phyloP scores from a whole-genome alignment of 1,140 invertebrate species.

The Magallana angulata region DNA sequence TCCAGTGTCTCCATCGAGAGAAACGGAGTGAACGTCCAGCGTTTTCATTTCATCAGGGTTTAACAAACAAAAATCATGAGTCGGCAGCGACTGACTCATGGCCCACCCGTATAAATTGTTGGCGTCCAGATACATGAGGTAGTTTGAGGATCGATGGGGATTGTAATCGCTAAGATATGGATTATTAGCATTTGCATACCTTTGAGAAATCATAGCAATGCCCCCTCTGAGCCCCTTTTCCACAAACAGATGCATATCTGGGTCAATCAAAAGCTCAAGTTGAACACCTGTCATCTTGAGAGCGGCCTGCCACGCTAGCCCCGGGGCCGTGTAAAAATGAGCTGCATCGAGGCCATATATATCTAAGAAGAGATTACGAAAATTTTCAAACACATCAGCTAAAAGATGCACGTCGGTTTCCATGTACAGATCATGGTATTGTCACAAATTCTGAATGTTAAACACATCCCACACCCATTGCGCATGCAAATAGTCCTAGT shows the following conservation, averaged over 20 bases:
- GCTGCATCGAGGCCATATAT: conserved; percentile 10
- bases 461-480: not conserved
- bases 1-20: conserved; percentile 57
- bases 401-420: conserved; percentile 1
- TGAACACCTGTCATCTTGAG: conserved; percentile 19
- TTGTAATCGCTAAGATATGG: conserved; percentile 34
- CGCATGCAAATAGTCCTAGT: conserved; percentile 23
- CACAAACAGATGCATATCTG: not conserved
- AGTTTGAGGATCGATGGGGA: conserved; percentile 44
- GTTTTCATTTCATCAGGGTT: not conserved
- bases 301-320: conserved; percentile 18
- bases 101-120: conserved; percentile 67
- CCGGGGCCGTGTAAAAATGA: not conserved
- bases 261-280: conserved; percentile 20
- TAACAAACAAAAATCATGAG: conserved; percentile 35
- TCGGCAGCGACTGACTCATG: conserved; percentile 40
- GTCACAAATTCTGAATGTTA: not conserved
- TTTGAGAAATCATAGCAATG: conserved; percentile 8
- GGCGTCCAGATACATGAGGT: conserved; percentile 48
- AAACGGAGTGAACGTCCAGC: not conserved
- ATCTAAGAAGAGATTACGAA: conserved; percentile 18
- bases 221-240: conserved; percentile 10
- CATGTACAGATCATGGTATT: conserved; percentile 35
- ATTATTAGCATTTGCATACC: conserved; percentile 47
- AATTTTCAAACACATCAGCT: conserved; percentile 46